Evolutionary conservation across 2,888 invertebrate species (phyloP).

Genomic region (Hydroisotoma schaefferi): DNA sequence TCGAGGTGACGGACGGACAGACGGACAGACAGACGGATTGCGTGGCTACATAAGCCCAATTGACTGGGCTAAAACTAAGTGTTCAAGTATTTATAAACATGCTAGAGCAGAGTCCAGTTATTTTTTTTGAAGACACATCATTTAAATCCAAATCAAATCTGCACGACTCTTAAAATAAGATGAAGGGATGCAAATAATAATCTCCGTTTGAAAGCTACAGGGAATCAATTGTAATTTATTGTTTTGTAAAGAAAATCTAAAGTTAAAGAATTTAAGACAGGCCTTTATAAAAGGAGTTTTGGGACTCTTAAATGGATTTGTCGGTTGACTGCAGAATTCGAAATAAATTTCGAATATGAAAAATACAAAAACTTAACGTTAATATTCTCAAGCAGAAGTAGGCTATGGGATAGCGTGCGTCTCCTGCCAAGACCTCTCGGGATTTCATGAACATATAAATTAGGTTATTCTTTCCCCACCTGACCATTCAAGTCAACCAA

Average conservation of each 20-base stretch:
- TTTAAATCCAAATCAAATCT: too few relatives aligned
- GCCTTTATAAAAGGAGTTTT: too few relatives aligned
- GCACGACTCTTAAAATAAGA: too few relatives aligned
- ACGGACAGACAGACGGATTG: too few relatives aligned
- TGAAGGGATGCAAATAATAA: background rate
- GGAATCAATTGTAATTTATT: background rate
- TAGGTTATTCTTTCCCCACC: background rate
- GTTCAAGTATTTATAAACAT: too few relatives aligned
- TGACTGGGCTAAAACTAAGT: too few relatives aligned
- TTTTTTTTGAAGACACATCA: too few relatives aligned
- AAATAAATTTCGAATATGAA: background rate
- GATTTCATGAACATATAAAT: slow-evolving; percentile 2
- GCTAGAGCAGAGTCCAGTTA: too few relatives aligned
- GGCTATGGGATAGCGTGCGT: background rate
- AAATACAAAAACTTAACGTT: background rate
- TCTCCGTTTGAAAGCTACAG: background rate
- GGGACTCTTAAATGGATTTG: too few relatives aligned
- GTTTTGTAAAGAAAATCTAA: background rate
- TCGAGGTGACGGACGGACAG: too few relatives aligned
- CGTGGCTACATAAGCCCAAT: too few relatives aligned
- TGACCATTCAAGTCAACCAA: background rate
- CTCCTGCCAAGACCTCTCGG: background rate
- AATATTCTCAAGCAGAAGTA: background rate
- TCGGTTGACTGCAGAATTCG: background rate
- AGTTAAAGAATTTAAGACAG: background rate